These are phyloP conservation scores for Pteropus rufus DNA, from an alignment of 2,797 vertebrate species.

Conservation along the genomic window DNA sequence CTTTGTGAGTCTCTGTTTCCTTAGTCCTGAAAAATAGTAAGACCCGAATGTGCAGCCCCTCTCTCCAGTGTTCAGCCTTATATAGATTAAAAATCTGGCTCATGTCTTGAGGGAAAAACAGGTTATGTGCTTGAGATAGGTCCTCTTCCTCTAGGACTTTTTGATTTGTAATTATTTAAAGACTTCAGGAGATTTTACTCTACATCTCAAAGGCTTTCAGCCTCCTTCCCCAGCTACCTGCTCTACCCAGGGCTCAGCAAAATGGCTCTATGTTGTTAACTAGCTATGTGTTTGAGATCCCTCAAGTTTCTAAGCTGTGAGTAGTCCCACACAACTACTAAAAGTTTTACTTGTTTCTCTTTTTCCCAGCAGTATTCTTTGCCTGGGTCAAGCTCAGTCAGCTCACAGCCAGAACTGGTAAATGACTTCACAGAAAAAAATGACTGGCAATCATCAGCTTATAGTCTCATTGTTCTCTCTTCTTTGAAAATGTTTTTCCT, in stretches of 20 bases:
- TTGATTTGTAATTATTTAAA: neutral
- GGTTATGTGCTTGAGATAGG: neutral
- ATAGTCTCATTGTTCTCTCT: neutral
- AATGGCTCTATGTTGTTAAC: neutral
- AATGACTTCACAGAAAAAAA: neutral
- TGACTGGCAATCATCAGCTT: neutral
- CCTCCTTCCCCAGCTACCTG: neutral
- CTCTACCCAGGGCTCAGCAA: neutral
- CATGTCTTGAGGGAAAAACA: neutral
- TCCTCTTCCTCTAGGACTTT: neutral
- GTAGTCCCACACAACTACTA: too few species aligned
- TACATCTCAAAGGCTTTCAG: neutral
- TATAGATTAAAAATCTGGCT: neutral
- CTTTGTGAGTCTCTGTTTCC: neutral
- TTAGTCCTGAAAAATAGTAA: neutral
- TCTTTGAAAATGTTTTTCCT: neutral
- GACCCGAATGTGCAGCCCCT: neutral
- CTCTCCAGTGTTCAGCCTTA: neutral
- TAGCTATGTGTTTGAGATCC: neutral
- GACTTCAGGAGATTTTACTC: neutral
- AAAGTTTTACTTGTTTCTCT: neutral
- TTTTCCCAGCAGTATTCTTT: neutral
- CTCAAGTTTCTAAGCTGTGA: neutral
- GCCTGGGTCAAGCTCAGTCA: neutral
- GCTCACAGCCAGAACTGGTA: neutral